Percentiles rank a stretch among this genome's conserved stretches.
phyloP scores from a whole-genome alignment of 2,797 vertebrate species.

The Hoplostethus mediterraneus region DNA sequence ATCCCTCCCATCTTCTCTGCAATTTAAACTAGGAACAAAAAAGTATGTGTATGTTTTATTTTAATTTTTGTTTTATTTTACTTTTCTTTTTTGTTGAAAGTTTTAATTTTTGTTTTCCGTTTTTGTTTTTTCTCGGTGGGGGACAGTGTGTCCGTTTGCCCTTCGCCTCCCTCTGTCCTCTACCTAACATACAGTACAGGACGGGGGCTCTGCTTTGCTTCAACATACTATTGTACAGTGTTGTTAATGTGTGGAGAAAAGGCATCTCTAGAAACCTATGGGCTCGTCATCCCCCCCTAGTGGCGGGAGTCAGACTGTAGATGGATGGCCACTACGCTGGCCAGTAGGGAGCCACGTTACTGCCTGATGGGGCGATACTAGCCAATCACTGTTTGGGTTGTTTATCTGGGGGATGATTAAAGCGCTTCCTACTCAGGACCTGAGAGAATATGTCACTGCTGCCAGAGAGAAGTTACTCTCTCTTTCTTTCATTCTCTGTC shows the following conservation, averaged over 20 bases:
- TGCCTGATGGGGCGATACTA: constrained; percentile 66
- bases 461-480: constrained; percentile 74
- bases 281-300: constrained; percentile 33
- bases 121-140: constrained; percentile 29
- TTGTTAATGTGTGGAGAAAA: constrained; percentile 71
- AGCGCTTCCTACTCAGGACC: constrained; percentile 82
- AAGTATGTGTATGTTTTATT: constrained; percentile 76
- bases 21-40: constrained; percentile 84
- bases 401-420: constrained; percentile 69
- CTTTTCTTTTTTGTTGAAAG: constrained; percentile 50
- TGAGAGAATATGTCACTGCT: constrained; percentile 80
- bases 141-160: constrained; percentile 54
- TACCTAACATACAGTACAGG: constrained; percentile 75
- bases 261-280: constrained; percentile 58
- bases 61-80: constrained; percentile 65
- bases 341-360: constrained; percentile 67
- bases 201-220: constrained; percentile 85
- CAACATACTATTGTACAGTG: constrained; percentile 78
- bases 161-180: constrained; percentile 62
- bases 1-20: constrained; percentile 82
- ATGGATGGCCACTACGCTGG: constrained; percentile 48
- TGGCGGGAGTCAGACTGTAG: constrained; percentile 31
- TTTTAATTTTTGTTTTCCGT: constrained; percentile 55
- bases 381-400: constrained; percentile 81
- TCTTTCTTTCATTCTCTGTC: constrained; percentile 45